Evolutionary conservation across 37 sponge, comb jelly and placozoan species (phyloP).

Genomic region (Oscarella lobularis): DNA sequence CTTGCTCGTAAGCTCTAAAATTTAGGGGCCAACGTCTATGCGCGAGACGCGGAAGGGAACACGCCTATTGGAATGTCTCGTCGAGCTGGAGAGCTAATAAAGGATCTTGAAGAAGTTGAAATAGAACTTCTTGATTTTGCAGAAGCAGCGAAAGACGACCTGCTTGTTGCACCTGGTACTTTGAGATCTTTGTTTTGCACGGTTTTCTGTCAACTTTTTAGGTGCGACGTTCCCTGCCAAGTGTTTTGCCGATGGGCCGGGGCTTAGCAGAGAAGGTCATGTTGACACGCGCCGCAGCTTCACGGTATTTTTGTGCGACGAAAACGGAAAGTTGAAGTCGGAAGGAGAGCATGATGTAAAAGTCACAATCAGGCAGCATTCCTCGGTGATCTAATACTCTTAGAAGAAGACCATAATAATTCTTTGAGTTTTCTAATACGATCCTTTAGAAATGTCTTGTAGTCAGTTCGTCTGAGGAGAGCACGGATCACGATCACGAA

Average conservation of each 20-base stretch:
- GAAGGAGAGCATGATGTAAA: no score
- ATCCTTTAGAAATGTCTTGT: no score
- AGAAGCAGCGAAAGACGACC: not conserved
- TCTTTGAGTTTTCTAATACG: no score
- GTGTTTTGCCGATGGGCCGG: slow-evolving; percentile 2
- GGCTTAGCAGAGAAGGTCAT: not conserved
- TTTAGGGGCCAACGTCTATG: not conserved
- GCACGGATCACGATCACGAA: no score
- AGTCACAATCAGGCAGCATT: no score
- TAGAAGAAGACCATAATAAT: no score
- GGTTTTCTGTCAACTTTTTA: no score
- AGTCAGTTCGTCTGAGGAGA: no score
- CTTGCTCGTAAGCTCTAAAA: no score
- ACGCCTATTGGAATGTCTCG: not conserved
- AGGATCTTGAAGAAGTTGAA: not conserved
- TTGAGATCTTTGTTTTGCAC: no score
- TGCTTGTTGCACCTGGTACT: not conserved
- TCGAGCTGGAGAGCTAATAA: not conserved
- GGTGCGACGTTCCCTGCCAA: not conserved
- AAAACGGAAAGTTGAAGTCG: not conserved
- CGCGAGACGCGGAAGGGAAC: not conserved
- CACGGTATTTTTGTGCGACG: not conserved
- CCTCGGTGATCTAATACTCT: no score
- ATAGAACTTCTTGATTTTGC: not conserved
- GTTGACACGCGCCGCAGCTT: not conserved